A percentile compares a stretch with the other conserved stretches of the same genome.
These are phyloP conservation scores for Microcaecilia unicolor DNA, from an alignment of 2,797 vertebrate species.

Conservation along the genomic window DNA sequence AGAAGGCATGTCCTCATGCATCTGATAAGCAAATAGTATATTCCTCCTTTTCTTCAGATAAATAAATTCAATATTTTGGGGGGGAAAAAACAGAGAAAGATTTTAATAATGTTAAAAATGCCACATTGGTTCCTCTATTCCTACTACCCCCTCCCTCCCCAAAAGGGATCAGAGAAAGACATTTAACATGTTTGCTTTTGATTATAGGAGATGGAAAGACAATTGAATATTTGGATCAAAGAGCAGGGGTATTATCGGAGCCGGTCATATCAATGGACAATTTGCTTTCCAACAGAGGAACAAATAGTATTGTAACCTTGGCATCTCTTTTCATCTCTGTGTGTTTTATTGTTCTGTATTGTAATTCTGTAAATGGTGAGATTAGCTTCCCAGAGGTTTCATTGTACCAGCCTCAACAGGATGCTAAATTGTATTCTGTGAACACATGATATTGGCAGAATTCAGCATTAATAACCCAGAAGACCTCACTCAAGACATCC, in stretches of 20 bases:
- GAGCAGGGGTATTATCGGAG: conserved; percentile 15
- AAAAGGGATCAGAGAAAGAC: conserved; percentile 1
- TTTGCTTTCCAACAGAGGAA: no score
- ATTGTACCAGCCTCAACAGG: no score
- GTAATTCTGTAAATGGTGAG: conserved; percentile 8
- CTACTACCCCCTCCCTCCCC: neutral
- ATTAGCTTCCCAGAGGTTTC: no score
- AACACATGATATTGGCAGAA: no score
- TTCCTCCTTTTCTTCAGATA: no score
- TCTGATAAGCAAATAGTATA: no score
- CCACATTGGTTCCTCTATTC: neutral
- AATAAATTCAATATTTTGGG: neutral
- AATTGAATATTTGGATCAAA: conserved; percentile 10
- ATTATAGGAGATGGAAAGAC: conserved; percentile 3
- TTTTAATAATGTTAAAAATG: conserved; percentile 3
- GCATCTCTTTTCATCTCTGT: neutral
- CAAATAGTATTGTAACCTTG: neutral
- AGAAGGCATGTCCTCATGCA: no score
- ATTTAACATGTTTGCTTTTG: conserved; percentile 3
- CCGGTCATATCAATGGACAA: no score
- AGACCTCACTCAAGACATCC: no score
- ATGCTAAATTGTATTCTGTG: no score
- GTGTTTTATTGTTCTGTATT: neutral
- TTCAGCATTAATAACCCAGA: no score
- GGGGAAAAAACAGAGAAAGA: neutral